These are phyloP conservation scores for Microchirus variegatus DNA, from an alignment of 2,797 vertebrate genomes.

Conservation along the genomic window DNA sequence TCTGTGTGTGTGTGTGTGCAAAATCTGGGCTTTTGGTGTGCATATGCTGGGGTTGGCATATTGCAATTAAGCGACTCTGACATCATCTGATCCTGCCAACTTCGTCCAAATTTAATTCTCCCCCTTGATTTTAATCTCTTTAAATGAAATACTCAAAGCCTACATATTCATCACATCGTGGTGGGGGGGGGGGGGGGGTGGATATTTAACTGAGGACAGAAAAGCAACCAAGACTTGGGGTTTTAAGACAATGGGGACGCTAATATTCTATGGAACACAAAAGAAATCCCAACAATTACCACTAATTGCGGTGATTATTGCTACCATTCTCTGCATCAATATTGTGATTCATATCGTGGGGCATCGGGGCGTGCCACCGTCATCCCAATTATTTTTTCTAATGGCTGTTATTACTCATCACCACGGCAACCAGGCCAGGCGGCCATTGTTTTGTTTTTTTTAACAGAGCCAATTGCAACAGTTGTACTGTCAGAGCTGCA, in stretches of 20 bases:
- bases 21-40: slow-evolving; percentile 22
- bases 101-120: slow-evolving; percentile 77
- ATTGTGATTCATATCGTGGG: slow-evolving; percentile 83
- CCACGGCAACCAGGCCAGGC: slow-evolving; percentile 64
- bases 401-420: slow-evolving; percentile 84
- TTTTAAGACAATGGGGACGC: slow-evolving; percentile 65
- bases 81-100: slow-evolving; percentile 59
- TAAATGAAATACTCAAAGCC: slow-evolving; percentile 71
- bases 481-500: slow-evolving; percentile 27
- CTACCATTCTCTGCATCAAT: slow-evolving; percentile 79
- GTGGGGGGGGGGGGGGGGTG: slow-evolving; percentile 48
- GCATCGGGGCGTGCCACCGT: slow-evolving; percentile 69
- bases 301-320: slow-evolving; percentile 81
- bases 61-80: slow-evolving; percentile 66
- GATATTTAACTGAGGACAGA: slow-evolving; percentile 50
- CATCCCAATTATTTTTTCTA: slow-evolving; percentile 82
- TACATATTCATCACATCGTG: slow-evolving; percentile 60
- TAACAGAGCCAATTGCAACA: slow-evolving; percentile 68
- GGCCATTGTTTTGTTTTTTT: slow-evolving; percentile 80
- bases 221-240: slow-evolving; percentile 61
- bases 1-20: neutral
- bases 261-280: slow-evolving; percentile 58
- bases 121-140: slow-evolving; percentile 73
- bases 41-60: slow-evolving; percentile 37
- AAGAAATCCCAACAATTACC: slow-evolving; percentile 75